These are phyloP conservation scores for Plagiodera versicolora DNA, from an alignment of 2,888 invertebrate genomes.

Conservation along the genomic window DNA sequence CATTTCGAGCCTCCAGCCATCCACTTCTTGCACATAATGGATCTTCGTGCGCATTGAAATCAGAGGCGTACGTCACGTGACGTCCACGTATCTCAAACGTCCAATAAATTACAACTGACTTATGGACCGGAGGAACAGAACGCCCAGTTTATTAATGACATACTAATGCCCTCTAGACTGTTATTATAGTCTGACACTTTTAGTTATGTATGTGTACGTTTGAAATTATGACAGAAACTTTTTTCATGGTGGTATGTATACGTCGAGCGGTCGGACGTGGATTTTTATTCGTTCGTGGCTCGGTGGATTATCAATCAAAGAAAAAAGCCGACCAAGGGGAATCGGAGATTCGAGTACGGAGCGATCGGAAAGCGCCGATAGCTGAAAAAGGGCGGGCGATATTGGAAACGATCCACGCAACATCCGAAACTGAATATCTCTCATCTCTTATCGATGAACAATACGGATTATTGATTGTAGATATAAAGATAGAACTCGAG, in stretches of 20 bases:
- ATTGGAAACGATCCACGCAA: no score
- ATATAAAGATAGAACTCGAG: no score
- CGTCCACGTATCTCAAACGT: conserved; percentile 35
- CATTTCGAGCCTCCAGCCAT: conserved; percentile 32
- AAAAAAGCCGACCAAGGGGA: conserved; percentile 8
- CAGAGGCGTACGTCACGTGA: conserved; percentile 36
- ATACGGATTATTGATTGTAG: no score
- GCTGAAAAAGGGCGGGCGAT: not conserved
- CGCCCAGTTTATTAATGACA: conserved; percentile 39
- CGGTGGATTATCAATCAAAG: conserved; percentile 21
- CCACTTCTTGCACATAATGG: conserved; percentile 27
- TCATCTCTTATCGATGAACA: no score
- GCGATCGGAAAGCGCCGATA: not conserved
- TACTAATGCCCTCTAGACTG: conserved; percentile 37
- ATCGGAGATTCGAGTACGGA: not conserved
- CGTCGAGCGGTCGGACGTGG: conserved; percentile 5
- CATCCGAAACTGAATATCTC: no score
- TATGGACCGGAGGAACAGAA: conserved; percentile 32
- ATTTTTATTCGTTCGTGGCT: conserved; percentile 1
- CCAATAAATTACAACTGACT: conserved; percentile 38
- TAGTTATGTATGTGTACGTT: conserved; percentile 29
- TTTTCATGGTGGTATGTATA: conserved; percentile 16
- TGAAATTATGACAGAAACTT: conserved; percentile 22
- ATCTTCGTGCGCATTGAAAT: conserved; percentile 23
- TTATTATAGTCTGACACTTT: conserved; percentile 35